Conservation (phyloP, 2,797 vertebrate species). For the Arremon aurantiirostris region DNA sequence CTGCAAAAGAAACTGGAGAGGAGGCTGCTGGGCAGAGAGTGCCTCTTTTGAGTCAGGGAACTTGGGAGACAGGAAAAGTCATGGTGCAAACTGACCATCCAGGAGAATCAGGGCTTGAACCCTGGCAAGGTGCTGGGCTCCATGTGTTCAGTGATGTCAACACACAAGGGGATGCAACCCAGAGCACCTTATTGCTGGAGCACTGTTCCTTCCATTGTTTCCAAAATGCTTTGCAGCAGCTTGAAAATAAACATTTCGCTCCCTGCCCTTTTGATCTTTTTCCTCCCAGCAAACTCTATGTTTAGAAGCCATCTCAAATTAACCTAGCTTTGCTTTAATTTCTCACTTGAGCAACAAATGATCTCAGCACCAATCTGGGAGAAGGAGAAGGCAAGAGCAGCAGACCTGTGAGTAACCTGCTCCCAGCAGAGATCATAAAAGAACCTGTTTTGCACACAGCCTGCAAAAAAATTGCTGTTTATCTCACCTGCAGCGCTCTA, state of each 20-base stretch:
- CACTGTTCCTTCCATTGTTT: slow-evolving; percentile 47
- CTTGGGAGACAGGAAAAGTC: not conserved
- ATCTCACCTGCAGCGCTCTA: not conserved
- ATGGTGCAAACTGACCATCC: not conserved
- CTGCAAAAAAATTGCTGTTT: not conserved
- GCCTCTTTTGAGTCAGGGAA: not conserved
- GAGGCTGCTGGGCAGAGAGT: not conserved
- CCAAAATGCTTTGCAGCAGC: not conserved
- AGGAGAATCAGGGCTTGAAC: not conserved
- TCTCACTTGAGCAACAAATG: not conserved
- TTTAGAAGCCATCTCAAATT: slow-evolving; percentile 39
- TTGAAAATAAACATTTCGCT: slow-evolving; percentile 52
- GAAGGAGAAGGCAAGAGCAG: not conserved
- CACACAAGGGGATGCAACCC: not conserved
- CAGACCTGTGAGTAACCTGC: not conserved
- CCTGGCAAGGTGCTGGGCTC: not conserved
- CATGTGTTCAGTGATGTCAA: not conserved
- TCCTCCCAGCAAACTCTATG: slow-evolving; percentile 8
- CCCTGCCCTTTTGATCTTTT: slow-evolving; percentile 37
- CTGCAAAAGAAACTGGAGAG: not conserved
- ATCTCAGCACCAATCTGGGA: not conserved
- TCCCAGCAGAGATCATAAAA: not conserved
- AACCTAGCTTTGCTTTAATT: slow-evolving; percentile 40
- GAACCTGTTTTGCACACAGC: not conserved
- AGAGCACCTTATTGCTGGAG: not conserved